Evolutionary conservation across 2,113 vertebrate genomes (phyloP).

Genomic region (Sporophila hypoxantha): DNA sequence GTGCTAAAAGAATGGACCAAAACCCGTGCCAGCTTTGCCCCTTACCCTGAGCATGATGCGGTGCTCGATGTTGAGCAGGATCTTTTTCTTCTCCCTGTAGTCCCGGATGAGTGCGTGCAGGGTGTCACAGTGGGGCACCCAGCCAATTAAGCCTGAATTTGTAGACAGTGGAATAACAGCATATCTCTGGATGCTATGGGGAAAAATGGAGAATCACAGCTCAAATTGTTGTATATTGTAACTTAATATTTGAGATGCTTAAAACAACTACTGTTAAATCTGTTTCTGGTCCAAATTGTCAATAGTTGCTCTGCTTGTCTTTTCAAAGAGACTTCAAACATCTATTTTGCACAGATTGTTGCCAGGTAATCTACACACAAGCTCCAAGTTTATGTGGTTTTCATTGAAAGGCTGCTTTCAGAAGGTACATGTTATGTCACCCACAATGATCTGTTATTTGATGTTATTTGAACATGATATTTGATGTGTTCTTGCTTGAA

Average conservation of each 20-base stretch:
- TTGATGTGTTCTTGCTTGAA: not conserved
- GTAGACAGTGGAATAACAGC: conserved; percentile 96
- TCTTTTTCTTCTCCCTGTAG: conserved; percentile 98
- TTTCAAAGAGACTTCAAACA: not conserved
- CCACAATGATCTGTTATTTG: not conserved
- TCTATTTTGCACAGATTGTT: not conserved
- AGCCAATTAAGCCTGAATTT: conserved; percentile 96
- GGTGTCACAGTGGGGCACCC: conserved; percentile 97
- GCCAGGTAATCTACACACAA: not conserved
- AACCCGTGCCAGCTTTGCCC: not conserved
- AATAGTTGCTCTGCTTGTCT: not conserved
- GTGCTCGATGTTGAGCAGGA: conserved; percentile 96
- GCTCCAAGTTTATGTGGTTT: not conserved
- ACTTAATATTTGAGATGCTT: not conserved
- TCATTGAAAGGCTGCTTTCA: not conserved
- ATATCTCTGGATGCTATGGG: conserved; percentile 89
- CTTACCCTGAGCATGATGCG: conserved; percentile 96
- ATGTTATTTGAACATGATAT: not conserved
- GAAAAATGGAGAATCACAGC: not conserved
- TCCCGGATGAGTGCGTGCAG: conserved; percentile 95
- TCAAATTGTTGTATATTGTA: not conserved
- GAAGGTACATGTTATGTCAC: not conserved
- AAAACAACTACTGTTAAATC: not conserved
- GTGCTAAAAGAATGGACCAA: not conserved
- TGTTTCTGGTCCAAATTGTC: not conserved